Base-by-base conservation (phyloP, 2,888 invertebrate species). In the Acrobasis suavella region DNA sequence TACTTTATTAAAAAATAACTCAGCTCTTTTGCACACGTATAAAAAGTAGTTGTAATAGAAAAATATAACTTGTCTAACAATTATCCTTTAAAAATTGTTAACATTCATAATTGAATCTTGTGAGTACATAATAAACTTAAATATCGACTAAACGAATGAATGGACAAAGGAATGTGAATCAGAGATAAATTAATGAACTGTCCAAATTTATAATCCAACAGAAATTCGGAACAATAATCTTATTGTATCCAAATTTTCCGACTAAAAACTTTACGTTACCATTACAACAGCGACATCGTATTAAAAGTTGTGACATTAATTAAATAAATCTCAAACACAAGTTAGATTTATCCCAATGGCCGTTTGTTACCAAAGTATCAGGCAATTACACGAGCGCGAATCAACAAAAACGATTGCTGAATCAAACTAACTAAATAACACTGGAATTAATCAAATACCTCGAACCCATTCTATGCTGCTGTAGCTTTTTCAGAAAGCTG, bases 381-480 rank as follows among this genome's bases (percentile, higher is more conserved):
- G 64, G 46, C 63, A 64, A 74, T 74, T 68, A 69, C 54, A 69
- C 69, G 61, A 64, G 69, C 68, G 72, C 68, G 70, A 72, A 76
- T 72, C 68, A 77, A 75, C 72, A 76, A 74, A 74, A 76, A 75
- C 69, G 68, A 62, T 66, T 69, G 62, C 59, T 64, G 64, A 65
- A 67, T 66, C 56, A 69, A 67, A 73, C 73, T 73, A 72, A 75
- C 72, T 75, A 71, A 77, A 74, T 73, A 77, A 72, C 72, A 68
- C 65, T 66, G 63, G 69, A 70, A 70, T 73, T 76, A 67, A 73
- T 73, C 73, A 75, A 76, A 81, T 74, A 77, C 72, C 70, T 67
- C 71, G 56, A 63, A 49, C 51, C 67, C 72, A 72, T 72, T 76
- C 67, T 65, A 67, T 65, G 69, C 67, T 69, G 69, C 63, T 42